Evolutionary conservation across 2,888 invertebrate species (phyloP).

Genomic region (Acanthopleura granulata): DNA sequence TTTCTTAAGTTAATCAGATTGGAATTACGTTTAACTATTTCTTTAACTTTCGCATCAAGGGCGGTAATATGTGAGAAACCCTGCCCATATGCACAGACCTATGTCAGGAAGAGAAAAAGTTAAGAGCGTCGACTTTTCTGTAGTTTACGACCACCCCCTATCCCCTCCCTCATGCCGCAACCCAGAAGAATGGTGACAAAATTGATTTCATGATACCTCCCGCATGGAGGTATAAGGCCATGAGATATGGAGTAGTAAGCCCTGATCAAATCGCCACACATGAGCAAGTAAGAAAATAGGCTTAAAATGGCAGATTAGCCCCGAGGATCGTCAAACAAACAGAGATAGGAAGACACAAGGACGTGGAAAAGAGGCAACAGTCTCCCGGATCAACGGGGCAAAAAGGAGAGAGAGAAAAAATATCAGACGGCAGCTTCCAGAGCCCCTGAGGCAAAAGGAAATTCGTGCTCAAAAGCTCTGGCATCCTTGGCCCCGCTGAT

Average conservation of each 20-base stretch:
- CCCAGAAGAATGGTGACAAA: background rate
- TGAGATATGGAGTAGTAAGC: background rate
- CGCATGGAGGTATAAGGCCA: no score
- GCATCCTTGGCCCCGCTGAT: conserved; percentile 12
- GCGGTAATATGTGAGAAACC: no score
- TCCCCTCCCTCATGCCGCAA: no score
- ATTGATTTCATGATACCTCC: background rate
- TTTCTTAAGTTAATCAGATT: background rate
- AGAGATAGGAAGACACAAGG: background rate
- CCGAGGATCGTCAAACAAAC: background rate
- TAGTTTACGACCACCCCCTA: no score
- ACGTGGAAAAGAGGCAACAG: background rate
- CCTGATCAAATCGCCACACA: background rate
- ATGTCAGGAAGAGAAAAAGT: no score
- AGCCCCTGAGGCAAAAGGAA: conserved; percentile 9
- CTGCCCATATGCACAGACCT: no score
- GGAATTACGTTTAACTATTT: no score
- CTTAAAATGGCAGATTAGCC: background rate
- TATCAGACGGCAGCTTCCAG: background rate
- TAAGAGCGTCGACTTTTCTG: no score
- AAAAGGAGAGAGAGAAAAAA: background rate
- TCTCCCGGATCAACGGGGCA: background rate
- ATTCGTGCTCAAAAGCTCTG: background rate
- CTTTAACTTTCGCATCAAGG: no score
- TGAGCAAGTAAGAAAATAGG: conserved; percentile 10